Evolutionary conservation across 2,888 invertebrate genomes (phyloP).

Genomic region (Hipparchia semele): DNA sequence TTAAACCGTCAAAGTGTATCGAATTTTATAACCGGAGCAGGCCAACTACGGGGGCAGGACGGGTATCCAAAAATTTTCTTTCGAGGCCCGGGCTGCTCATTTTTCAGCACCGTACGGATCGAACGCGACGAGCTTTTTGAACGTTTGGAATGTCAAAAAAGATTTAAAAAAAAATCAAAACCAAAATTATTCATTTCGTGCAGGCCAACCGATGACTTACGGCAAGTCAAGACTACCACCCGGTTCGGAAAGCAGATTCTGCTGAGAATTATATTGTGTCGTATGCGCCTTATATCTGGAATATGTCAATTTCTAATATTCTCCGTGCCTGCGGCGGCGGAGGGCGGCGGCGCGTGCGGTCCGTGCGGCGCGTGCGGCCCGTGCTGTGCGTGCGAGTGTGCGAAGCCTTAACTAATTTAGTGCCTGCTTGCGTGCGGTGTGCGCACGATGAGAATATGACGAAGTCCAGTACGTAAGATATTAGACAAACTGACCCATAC

Average conservation of each 20-base stretch:
- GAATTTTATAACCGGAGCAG: neutral
- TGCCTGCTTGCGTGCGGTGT: neutral
- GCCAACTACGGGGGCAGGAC: neutral
- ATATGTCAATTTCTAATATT: too few relatives aligned
- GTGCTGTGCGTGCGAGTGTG: too few relatives aligned
- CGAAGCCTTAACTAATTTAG: neutral
- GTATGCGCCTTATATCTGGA: too few relatives aligned
- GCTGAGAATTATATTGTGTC: too few relatives aligned
- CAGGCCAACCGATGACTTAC: too few relatives aligned
- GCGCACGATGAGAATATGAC: neutral
- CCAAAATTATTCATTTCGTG: neutral
- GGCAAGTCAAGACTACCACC: too few relatives aligned
- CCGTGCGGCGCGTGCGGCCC: too few relatives aligned
- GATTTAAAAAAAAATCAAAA: too few relatives aligned
- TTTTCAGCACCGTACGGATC: neutral
- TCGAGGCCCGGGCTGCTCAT: neutral
- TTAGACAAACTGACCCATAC: neutral
- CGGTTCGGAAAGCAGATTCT: too few relatives aligned
- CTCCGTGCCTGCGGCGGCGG: too few relatives aligned
- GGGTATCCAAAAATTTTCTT: neutral
- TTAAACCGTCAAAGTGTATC: neutral
- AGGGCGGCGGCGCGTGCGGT: too few relatives aligned
- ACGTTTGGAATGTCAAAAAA: too few relatives aligned
- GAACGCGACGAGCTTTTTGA: neutral
- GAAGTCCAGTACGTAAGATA: slow-evolving; percentile 7